These are phyloP conservation scores for Zaprionus lineosus DNA, from an alignment of 2,888 invertebrate species.

Conservation along the genomic window DNA sequence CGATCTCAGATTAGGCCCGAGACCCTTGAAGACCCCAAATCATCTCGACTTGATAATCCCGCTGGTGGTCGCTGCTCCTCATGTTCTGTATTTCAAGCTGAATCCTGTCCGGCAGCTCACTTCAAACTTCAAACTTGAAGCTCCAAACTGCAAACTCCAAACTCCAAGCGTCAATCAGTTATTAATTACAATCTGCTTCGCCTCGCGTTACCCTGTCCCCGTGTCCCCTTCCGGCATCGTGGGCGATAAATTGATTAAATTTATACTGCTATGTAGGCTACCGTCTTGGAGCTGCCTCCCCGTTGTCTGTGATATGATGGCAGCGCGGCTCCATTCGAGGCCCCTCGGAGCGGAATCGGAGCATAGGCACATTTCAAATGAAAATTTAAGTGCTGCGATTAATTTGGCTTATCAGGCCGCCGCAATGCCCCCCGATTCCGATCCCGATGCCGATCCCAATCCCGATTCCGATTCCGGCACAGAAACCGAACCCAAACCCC, in stretches of 20 bases:
- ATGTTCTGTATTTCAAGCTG: too few species aligned
- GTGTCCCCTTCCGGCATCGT: neutral
- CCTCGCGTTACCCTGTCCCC: neutral
- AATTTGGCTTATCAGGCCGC: conserved; percentile 74
- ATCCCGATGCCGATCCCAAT: too few species aligned
- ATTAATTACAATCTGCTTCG: conserved; percentile 66
- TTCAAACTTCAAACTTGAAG: conserved; percentile 9
- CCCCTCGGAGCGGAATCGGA: conserved; percentile 27
- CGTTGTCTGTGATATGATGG: neutral
- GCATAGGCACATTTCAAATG: conserved; percentile 61
- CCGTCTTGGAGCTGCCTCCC: neutral
- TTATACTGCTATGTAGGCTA: conserved; percentile 38
- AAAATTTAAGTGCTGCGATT: conserved; percentile 78
- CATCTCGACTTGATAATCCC: conserved; percentile 37
- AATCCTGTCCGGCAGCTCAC: neutral
- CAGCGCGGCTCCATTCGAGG: neutral
- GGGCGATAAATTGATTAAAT: conserved; percentile 65
- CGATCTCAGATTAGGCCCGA: conserved; percentile 26
- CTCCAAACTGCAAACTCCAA: conserved; percentile 3
- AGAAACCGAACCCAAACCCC: neutral
- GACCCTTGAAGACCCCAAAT: neutral
- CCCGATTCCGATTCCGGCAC: too few species aligned
- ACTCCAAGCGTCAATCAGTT: conserved; percentile 62
- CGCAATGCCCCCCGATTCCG: too few species aligned
- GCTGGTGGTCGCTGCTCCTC: conserved; percentile 41